phyloP scores from a whole-genome alignment of 2,888 invertebrate genomes.

The Agonopterix alstromeriana region DNA sequence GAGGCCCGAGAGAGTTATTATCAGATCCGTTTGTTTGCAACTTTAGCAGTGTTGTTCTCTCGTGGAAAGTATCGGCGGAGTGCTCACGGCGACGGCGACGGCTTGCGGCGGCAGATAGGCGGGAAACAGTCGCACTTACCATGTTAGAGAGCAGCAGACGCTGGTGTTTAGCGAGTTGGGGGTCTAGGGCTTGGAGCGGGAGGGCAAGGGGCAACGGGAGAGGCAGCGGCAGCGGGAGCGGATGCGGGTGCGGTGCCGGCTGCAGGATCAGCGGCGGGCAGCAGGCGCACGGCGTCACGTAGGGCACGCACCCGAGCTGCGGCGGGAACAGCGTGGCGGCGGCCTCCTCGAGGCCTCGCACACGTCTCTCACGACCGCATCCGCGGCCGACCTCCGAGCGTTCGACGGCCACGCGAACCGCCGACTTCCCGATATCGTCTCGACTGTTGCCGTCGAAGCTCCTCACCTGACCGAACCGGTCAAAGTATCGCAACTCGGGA shows the following conservation, averaged over 20 bases:
- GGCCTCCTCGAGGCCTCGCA: constrained; percentile 73
- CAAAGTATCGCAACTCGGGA: constrained; percentile 35
- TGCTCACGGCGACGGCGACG: constrained; percentile 21
- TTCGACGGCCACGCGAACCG: constrained; percentile 59
- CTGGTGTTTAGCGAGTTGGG: constrained; percentile 71
- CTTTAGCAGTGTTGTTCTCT: constrained; percentile 37
- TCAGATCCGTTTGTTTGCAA: constrained; percentile 52
- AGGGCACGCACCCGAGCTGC: constrained; percentile 75
- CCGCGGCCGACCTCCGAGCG: constrained; percentile 61
- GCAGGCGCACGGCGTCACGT: constrained; percentile 73
- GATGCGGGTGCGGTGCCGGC: constrained; percentile 61
- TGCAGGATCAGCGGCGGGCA: constrained; percentile 69
- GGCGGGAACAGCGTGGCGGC: constrained; percentile 77
- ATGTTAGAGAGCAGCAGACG: constrained; percentile 75
- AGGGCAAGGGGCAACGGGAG: constrained; percentile 66
- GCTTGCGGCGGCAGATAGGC: constrained; percentile 24
- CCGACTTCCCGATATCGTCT: constrained; percentile 40
- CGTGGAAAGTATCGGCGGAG: constrained; percentile 38
- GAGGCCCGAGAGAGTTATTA: constrained; percentile 49
- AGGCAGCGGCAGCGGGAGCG: constrained; percentile 60
- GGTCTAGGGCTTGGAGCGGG: constrained; percentile 68
- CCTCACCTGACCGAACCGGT: constrained; percentile 26
- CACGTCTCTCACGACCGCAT: constrained; percentile 72
- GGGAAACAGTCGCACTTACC: constrained; percentile 52
- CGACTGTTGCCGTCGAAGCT: constrained; percentile 23